phyloP scores from a whole-genome alignment of 2,888 invertebrate genomes.

The Camptogramma bilineatum region DNA sequence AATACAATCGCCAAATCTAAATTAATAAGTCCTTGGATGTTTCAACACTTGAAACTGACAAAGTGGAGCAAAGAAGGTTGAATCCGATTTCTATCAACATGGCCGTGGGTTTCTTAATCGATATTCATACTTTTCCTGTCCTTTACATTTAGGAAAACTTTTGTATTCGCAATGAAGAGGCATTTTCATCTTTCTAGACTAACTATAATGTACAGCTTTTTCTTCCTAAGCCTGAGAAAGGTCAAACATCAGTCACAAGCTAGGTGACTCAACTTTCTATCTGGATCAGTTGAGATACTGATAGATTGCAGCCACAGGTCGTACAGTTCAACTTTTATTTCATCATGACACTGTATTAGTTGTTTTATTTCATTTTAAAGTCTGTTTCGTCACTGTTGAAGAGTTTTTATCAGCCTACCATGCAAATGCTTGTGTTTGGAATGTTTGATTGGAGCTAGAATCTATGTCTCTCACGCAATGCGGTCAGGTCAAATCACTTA shows the following conservation, averaged over 20 bases:
- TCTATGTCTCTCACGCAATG: conserved; percentile 23
- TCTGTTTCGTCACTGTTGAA: not conserved
- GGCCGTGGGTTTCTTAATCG: conserved; percentile 36
- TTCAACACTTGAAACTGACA: conserved; percentile 55
- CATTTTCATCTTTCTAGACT: not conserved
- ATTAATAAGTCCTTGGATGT: conserved; percentile 64
- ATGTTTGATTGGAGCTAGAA: conserved; percentile 9
- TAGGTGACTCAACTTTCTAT: no score
- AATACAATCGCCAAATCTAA: conserved; percentile 68
- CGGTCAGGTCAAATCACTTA: conserved; percentile 32
- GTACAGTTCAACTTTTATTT: no score
- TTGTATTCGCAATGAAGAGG: not conserved
- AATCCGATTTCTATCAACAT: conserved; percentile 36
- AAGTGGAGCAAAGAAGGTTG: conserved; percentile 40
- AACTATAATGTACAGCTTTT: no score
- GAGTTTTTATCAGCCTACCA: not conserved
- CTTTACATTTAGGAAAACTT: not conserved
- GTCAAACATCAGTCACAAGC: no score
- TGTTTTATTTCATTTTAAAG: no score
- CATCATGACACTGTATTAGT: no score
- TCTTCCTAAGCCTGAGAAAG: no score
- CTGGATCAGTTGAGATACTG: no score
- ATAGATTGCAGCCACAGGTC: no score
- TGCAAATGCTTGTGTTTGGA: not conserved
- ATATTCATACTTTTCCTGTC: conserved; percentile 1